phyloP scores from a whole-genome alignment of 2,113 vertebrate genomes.

The Turnix velox region DNA sequence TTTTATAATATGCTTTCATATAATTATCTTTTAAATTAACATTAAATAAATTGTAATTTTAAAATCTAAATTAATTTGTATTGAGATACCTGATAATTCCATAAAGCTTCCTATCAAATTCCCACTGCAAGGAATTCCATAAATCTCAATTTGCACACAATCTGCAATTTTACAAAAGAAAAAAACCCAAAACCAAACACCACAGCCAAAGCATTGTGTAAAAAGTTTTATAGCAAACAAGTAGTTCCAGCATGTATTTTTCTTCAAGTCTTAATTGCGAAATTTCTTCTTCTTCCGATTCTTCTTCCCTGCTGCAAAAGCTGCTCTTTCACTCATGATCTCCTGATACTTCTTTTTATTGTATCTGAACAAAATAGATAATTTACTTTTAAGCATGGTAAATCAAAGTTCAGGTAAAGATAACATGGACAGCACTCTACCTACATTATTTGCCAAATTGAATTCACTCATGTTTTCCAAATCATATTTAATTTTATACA shows the following conservation, averaged over 20 bases:
- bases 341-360: conserved; percentile 92
- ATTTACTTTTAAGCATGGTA: conserved; percentile 40
- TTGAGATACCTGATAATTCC: background rate
- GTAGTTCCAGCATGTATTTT: conserved; percentile 40
- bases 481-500: background rate
- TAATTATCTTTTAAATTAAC: background rate
- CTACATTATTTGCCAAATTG: background rate
- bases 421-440: conserved; percentile 5
- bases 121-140: background rate
- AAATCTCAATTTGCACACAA: background rate
- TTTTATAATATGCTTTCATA: background rate
- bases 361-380: conserved; percentile 76
- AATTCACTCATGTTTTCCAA: background rate
- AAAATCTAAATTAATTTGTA: background rate
- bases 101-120: background rate
- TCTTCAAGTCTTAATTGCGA: conserved; percentile 72
- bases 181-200: background rate
- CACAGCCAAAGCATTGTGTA: conserved; percentile 24
- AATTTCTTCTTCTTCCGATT: conserved; percentile 88
- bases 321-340: conserved; percentile 87
- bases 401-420: background rate
- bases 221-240: conserved; percentile 11
- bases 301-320: conserved; percentile 83
- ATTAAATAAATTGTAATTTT: background rate
- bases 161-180: background rate